phyloP scores from a whole-genome alignment of 2,888 invertebrate species.

The Deroplatys truncata region DNA sequence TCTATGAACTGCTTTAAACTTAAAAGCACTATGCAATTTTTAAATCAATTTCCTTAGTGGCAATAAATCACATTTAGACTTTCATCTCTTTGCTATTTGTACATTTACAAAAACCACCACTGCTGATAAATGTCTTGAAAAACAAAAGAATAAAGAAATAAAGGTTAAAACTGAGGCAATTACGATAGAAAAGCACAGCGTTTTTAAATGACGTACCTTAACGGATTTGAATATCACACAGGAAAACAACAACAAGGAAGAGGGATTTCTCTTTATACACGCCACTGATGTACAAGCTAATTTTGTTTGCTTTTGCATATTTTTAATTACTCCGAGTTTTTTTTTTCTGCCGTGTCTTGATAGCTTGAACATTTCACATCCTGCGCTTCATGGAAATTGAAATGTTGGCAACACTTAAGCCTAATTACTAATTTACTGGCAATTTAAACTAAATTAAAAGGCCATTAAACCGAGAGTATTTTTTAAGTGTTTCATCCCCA shows the following conservation, averaged over 20 bases:
- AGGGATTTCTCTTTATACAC: neutral
- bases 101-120: no score
- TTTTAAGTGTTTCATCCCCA: neutral
- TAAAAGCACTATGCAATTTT: no score
- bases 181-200: no score
- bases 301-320: neutral
- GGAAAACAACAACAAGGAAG: neutral
- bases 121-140: no score
- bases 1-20: no score
- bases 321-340: neutral
- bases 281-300: neutral
- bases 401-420: neutral
- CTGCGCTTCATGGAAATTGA: neutral
- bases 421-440: neutral
- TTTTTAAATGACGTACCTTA: no score
- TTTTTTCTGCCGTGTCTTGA: neutral
- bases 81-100: no score
- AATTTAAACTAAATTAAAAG: neutral
- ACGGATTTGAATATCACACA: neutral
- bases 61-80: no score
- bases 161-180: no score
- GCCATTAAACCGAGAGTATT: neutral
- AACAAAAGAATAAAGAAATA: no score
- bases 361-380: neutral
- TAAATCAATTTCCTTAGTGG: no score